Conservation (phyloP, 2,113 vertebrate genomes). For the Redunca redunca region DNA sequence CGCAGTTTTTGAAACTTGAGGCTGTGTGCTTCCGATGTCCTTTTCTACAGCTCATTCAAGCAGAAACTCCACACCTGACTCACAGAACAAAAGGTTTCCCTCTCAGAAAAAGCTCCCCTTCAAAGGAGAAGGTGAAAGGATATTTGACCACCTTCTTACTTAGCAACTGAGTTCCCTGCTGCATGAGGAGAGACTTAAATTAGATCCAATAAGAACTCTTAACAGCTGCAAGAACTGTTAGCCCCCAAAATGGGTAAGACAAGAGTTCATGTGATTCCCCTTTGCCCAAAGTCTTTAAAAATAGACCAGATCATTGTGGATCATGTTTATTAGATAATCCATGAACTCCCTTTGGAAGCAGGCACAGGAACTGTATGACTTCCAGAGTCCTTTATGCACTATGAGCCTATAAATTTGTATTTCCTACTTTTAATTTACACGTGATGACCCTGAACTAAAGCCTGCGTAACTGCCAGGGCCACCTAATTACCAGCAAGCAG, state of each 20-base stretch:
- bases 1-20: background rate
- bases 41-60: background rate
- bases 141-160: background rate
- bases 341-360: conserved; percentile 9
- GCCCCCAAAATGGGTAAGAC: conserved; percentile 19
- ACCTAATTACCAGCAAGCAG: conserved; percentile 23
- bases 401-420: conserved; percentile 28
- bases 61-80: background rate
- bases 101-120: background rate
- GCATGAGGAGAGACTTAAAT: conserved; percentile 44
- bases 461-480: background rate
- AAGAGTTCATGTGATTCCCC: conserved; percentile 47
- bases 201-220: conserved; percentile 33
- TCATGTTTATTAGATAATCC: conserved; percentile 49
- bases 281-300: conserved; percentile 55
- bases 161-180: conserved; percentile 38
- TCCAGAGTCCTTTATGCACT: conserved; percentile 12
- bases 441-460: conserved; percentile 30
- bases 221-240: conserved; percentile 57
- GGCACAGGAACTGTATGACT: background rate
- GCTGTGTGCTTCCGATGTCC: background rate
- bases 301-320: conserved; percentile 35
- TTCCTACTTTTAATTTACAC: conserved; percentile 46
- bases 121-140: background rate
- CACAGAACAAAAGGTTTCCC: background rate